A percentile compares a stretch with the other conserved stretches of the same genome.
These are phyloP conservation scores for Drosophila leonis DNA, from an alignment of 2,888 invertebrate genomes.

Conservation along the genomic window DNA sequence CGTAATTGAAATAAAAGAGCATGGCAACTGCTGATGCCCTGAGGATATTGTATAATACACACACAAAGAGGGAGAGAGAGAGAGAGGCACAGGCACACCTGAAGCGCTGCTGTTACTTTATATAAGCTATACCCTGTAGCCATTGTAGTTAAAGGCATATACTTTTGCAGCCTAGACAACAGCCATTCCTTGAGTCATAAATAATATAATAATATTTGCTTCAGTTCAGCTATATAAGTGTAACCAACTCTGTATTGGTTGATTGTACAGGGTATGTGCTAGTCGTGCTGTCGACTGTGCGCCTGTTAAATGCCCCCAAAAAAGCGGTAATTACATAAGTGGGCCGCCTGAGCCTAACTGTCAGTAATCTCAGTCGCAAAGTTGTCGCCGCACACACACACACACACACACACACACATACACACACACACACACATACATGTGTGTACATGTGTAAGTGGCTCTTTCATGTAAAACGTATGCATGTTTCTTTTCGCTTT, in stretches of 20 bases:
- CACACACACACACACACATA: slow-evolving; percentile 5
- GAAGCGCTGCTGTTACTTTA: slow-evolving; percentile 1
- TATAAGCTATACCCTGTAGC: slow-evolving; percentile 3
- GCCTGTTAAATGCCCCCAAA: slow-evolving; percentile 34
- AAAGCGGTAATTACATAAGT: slow-evolving; percentile 61
- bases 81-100: slow-evolving; percentile 7
- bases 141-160: neutral
- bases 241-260: neutral
- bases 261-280: neutral
- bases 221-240: too few relatives aligned
- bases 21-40: slow-evolving; percentile 34
- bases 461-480: slow-evolving; percentile 15
- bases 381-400: slow-evolving; percentile 18
- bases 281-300: neutral
- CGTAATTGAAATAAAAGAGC: slow-evolving; percentile 61
- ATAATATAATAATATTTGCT: too few relatives aligned
- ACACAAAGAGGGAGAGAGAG: slow-evolving; percentile 2
- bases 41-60: slow-evolving; percentile 13
- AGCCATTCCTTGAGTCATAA: too few relatives aligned
- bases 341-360: slow-evolving; percentile 44
- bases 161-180: too few relatives aligned
- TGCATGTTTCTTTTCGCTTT: slow-evolving; percentile 20
- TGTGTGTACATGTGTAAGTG: slow-evolving; percentile 11
- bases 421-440: slow-evolving; percentile 1
- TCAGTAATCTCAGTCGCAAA: slow-evolving; percentile 43